Percentiles rank a stretch among this genome's conserved stretches.
Evolutionary conservation across 2,113 vertebrate species (phyloP).

Genomic region (Gadus macrocephalus): DNA sequence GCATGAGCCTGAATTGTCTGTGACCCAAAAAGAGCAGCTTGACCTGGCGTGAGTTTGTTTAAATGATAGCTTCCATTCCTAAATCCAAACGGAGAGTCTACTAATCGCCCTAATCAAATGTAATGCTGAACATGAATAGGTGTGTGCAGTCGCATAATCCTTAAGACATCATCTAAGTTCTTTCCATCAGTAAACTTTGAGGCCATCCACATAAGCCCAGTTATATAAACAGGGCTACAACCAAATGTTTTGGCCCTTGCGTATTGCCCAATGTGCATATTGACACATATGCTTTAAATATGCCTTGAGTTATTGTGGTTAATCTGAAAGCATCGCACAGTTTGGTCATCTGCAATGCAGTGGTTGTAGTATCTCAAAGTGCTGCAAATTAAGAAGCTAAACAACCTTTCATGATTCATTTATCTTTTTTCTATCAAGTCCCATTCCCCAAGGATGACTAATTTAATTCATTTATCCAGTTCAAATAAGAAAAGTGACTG

Average conservation of each 20-base stretch:
- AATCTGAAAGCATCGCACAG: slow-evolving; percentile 29
- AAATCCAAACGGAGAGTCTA: neutral
- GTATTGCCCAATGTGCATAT: slow-evolving; percentile 13
- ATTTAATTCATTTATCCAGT: slow-evolving; percentile 51
- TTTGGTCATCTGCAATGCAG: slow-evolving; percentile 32
- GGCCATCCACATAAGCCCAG: slow-evolving; percentile 19
- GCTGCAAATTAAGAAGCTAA: slow-evolving; percentile 47
- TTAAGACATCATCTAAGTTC: neutral
- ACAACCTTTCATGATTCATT: slow-evolving; percentile 50
- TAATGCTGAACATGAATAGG: neutral
- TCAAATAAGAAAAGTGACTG: slow-evolving; percentile 47
- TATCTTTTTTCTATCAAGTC: slow-evolving; percentile 34
- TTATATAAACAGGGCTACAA: slow-evolving; percentile 21
- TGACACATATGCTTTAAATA: slow-evolving; percentile 29
- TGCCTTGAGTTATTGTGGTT: slow-evolving; percentile 34
- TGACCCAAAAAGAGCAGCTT: neutral
- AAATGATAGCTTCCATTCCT: slow-evolving; percentile 6
- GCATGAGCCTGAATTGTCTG: neutral
- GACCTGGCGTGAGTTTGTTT: slow-evolving; percentile 3
- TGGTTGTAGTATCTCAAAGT: slow-evolving; percentile 37
- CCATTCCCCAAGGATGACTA: slow-evolving; percentile 43
- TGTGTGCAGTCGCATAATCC: too few species aligned
- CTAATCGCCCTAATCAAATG: neutral
- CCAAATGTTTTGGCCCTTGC: slow-evolving; percentile 6
- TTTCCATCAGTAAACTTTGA: slow-evolving; percentile 10